Conservation (phyloP, 1,140 invertebrate species). For the Drosophila ercepeae region DNA sequence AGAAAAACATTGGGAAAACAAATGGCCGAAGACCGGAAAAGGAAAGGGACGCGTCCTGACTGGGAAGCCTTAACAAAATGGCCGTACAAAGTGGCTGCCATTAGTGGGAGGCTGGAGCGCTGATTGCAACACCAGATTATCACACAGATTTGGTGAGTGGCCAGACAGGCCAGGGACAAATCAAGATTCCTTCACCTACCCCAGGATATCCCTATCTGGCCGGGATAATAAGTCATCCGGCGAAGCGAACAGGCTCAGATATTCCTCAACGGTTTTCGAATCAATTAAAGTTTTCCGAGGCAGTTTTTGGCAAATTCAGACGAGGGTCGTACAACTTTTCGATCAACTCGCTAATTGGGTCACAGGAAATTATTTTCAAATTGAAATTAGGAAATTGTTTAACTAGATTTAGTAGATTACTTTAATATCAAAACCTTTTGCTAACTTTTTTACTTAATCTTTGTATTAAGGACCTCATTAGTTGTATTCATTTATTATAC, state of each 20-base stretch:
- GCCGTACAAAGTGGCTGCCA: constrained; percentile 66
- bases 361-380: neutral
- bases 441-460: neutral
- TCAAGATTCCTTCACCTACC: neutral
- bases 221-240: constrained; percentile 30
- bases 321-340: constrained; percentile 18
- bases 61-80: constrained; percentile 37
- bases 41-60: constrained; percentile 40
- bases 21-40: constrained; percentile 35
- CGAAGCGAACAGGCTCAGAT: constrained; percentile 25
- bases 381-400: neutral
- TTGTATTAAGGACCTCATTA: neutral
- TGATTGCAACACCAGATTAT: constrained; percentile 72
- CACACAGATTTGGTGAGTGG: constrained; percentile 51
- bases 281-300: constrained; percentile 53
- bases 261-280: constrained; percentile 62
- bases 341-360: constrained; percentile 4
- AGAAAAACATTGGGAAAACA: constrained; percentile 43
- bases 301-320: constrained; percentile 10
- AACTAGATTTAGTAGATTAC: neutral
- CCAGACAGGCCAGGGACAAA: constrained; percentile 18
- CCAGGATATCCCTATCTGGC: neutral
- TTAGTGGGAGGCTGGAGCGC: constrained; percentile 56
- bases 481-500: neutral
- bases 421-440: too few relatives aligned